Conservation (phyloP, 2,113 vertebrate genomes). For the Etheostoma spectabile region DNA sequence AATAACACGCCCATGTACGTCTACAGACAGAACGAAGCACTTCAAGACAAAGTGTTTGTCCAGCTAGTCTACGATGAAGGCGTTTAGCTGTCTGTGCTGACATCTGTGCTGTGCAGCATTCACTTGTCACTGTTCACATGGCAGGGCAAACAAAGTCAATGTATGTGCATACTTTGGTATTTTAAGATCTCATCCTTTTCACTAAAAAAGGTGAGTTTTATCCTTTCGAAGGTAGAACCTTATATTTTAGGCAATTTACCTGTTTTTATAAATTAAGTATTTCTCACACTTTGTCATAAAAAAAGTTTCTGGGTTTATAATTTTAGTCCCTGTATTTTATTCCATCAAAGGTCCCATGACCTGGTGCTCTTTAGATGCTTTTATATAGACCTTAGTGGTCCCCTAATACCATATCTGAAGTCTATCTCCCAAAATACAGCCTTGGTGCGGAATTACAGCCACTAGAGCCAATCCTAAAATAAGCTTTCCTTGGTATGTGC, state of each 20-base stretch:
- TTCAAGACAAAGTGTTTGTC: conserved; percentile 75
- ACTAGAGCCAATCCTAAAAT: no score
- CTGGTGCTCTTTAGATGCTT: no score
- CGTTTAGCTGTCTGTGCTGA: background rate
- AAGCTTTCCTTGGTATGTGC: no score
- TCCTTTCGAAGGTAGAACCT: background rate
- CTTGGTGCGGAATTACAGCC: no score
- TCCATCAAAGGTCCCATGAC: no score
- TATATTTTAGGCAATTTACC: background rate
- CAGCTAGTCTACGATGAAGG: conserved; percentile 59
- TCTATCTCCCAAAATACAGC: no score
- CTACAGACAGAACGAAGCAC: conserved; percentile 84
- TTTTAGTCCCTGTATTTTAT: background rate
- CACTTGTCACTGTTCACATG: background rate
- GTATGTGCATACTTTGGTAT: background rate
- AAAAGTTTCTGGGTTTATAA: background rate
- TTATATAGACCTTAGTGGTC: no score
- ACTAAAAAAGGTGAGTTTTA: background rate
- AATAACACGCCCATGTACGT: conserved; percentile 69
- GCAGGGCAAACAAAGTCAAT: background rate
- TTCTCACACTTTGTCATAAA: background rate
- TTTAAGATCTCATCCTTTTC: background rate
- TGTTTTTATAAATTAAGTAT: background rate
- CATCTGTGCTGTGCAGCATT: background rate
- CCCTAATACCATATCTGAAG: no score